Base-by-base conservation (phyloP, 1,140 invertebrate genomes). In the Belonocnema kinseyi region DNA sequence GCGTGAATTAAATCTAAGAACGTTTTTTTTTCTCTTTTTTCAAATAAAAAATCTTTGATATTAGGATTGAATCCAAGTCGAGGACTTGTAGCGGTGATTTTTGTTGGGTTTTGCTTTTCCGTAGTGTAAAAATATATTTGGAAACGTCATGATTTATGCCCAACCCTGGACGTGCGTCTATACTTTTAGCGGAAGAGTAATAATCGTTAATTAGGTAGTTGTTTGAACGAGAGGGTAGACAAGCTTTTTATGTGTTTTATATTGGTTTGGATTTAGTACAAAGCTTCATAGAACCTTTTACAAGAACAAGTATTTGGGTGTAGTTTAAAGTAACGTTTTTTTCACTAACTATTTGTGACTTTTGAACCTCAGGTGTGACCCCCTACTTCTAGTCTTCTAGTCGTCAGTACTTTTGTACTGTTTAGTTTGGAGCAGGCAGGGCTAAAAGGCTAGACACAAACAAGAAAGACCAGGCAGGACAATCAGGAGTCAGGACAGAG, bases 351-450 rank as follows among this genome's bases (percentile, higher is more conserved):
- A 90, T 90, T 91, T 91, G 86, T 90, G 85, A 91, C 85, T 91
- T 91, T 91, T 91, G 77, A 91, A 91, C 90, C 90, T 90, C 89
- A 91, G 90, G 90, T 91, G 26, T 3, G 1, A 26, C 90, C 91
- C 85, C 83, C 88, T n/a, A n/a, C 88, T 90, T 90, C 90, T 91
- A 91, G 90, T 91, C 90, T 90, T 90, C 90, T 91, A 91, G 88
- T 90, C 88, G 84, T 82, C 90, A 90, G 88, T 91, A 91, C 89
- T 86, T 84, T 83, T 86, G 89, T 91, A 89, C 89, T 89, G 87
- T 90, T 90, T 91, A 90, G 89, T 90, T 88, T 85, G 90, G 89
- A 90, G 88, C 89, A 90, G 89, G 90, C 90, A 91, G 90, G 89
- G 86, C 86, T 89, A 89, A 85, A 88, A 85, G 82, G 85, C 87